A percentile compares a stretch with the other conserved stretches of the same genome.
Conservation (phyloP, 2,113 vertebrate genomes). For the Todiramphus chloris region DNA sequence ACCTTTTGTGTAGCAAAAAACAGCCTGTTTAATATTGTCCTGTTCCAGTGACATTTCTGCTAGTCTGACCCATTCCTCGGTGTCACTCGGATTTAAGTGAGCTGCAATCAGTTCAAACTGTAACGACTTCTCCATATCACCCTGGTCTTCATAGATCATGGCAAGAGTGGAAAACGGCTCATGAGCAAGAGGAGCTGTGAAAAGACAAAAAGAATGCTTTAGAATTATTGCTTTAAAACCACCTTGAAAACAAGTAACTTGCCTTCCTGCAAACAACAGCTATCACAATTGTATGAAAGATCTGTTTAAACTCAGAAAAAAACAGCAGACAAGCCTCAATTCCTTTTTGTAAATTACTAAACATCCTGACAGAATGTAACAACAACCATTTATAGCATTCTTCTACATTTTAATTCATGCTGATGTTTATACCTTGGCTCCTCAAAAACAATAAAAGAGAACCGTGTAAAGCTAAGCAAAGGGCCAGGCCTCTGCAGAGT, state of each 20-base stretch:
- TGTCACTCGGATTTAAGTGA: slow-evolving; percentile 95
- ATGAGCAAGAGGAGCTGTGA: slow-evolving; percentile 92
- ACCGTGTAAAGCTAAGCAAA: neutral
- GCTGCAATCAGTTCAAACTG: slow-evolving; percentile 97
- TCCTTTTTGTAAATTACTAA: neutral
- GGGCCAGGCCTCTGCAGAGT: neutral
- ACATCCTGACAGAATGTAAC: neutral
- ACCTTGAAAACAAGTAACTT: neutral
- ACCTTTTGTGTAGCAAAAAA: slow-evolving; percentile 98
- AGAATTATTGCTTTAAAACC: neutral
- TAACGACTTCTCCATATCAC: slow-evolving; percentile 92
- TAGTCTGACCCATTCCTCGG: slow-evolving; percentile 94
- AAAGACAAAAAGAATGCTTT: neutral
- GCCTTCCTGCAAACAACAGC: neutral
- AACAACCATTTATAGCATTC: neutral
- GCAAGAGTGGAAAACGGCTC: slow-evolving; percentile 97
- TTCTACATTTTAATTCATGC: neutral
- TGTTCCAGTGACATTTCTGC: slow-evolving; percentile 98
- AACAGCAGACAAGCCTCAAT: neutral
- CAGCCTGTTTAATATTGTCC: slow-evolving; percentile 94
- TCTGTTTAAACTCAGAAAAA: neutral
- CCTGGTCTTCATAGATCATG: slow-evolving; percentile 98
- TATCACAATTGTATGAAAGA: neutral
- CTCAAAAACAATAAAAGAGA: neutral
- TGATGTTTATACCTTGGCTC: neutral